phyloP scores from a whole-genome alignment of 2,888 invertebrate species.

The Alsophila aescularia region DNA sequence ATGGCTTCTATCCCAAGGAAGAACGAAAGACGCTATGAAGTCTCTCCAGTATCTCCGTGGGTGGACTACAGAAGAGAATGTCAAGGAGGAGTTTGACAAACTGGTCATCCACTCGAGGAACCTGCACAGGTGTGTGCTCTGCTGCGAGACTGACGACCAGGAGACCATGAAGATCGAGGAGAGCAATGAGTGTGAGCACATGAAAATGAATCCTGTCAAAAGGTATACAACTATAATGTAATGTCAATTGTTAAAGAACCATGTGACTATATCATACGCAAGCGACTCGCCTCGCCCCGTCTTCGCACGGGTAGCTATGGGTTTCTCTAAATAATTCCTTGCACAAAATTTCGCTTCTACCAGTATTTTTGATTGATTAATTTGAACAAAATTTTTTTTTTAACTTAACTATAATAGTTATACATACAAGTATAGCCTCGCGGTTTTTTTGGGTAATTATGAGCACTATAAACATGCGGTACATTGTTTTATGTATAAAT shows the following conservation, averaged over 20 bases:
- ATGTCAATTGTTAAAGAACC: not conserved
- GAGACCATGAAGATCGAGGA: conserved; percentile 26
- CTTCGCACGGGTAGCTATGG: too few relatives aligned
- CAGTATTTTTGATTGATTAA: too few relatives aligned
- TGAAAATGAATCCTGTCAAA: conserved; percentile 59
- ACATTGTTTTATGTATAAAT: too few relatives aligned
- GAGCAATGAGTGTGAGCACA: conserved; percentile 57
- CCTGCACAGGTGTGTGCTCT: conserved; percentile 65
- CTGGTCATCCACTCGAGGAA: conserved; percentile 69
- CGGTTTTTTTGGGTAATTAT: too few relatives aligned
- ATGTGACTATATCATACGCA: too few relatives aligned
- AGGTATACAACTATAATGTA: conserved; percentile 48
- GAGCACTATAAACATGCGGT: too few relatives aligned
- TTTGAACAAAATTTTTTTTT: too few relatives aligned
- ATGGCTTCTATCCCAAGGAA: conserved; percentile 80
- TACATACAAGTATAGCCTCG: too few relatives aligned
- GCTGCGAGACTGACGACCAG: conserved; percentile 52
- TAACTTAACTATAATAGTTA: too few relatives aligned
- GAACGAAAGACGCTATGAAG: conserved; percentile 77
- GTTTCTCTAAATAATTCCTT: too few relatives aligned
- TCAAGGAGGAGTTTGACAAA: conserved; percentile 74
- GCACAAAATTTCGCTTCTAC: too few relatives aligned
- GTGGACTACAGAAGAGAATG: conserved; percentile 76
- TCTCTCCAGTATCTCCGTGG: conserved; percentile 83
- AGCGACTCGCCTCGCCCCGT: too few relatives aligned